Evolutionary conservation across 2,888 invertebrate genomes (phyloP).

Genomic region (Fabriciana adippe): DNA sequence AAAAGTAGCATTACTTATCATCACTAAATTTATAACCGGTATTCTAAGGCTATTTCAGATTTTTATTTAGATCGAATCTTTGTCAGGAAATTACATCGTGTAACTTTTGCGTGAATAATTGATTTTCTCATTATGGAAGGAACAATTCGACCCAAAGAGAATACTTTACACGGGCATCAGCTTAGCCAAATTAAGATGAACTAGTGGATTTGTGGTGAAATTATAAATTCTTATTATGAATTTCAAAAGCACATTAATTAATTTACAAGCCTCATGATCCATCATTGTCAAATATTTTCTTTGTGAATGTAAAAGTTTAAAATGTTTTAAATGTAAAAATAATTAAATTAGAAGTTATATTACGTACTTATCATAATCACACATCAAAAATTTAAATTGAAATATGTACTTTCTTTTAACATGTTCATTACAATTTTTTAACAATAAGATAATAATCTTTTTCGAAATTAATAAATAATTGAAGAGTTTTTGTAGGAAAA

Average conservation of each 20-base stretch:
- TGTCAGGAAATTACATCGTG: conserved; percentile 39
- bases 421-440: too few relatives aligned
- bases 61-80: conserved; percentile 37
- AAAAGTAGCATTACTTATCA: too few relatives aligned
- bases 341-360: too few relatives aligned
- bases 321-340: background rate
- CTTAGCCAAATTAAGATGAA: conserved; percentile 35
- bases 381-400: too few relatives aligned
- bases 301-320: too few relatives aligned
- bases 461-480: too few relatives aligned
- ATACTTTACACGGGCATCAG: conserved; percentile 32
- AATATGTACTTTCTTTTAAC: too few relatives aligned
- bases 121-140: conserved; percentile 43
- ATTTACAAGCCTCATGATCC: background rate
- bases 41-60: conserved; percentile 32
- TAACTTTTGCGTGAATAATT: conserved; percentile 46
- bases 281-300: conserved; percentile 2
- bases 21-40: background rate
- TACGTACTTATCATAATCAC: too few relatives aligned
- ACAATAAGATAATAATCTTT: too few relatives aligned
- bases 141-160: conserved; percentile 40
- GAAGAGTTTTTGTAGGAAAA: too few relatives aligned
- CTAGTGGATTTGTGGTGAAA: conserved; percentile 29
- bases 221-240: conserved; percentile 31
- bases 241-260: conserved; percentile 18